Base-by-base conservation (phyloP, 2,797 vertebrate species). In the Pelobates cultripes region DNA sequence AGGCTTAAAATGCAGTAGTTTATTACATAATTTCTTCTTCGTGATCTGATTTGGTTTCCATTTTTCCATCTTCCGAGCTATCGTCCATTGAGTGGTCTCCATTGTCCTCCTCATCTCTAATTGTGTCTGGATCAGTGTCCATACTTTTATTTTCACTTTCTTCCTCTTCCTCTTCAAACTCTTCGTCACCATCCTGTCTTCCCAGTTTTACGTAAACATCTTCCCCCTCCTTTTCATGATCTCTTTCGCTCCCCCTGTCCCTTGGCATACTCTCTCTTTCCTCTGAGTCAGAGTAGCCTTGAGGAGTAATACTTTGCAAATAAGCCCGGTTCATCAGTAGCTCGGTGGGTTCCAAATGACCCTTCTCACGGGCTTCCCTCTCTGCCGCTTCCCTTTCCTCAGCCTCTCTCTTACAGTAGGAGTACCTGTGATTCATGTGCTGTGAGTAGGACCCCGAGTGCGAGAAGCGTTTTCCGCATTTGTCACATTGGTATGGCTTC, bases 381-480 rank as follows among this genome's bases (percentile, higher is more conserved):
- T 99, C 97, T 0, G 97, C 97, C 0, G 97, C 97, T 93, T 99
- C 97, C 84, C 97, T 94, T 93, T 99, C 97, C 92, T 99, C 97
- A 0, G 97, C 97, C 92, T 98, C 97, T 86, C 97, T 91, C 92
- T 99, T 99, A 95, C 98, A 99, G 95, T 99, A 99, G 86, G 98
- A 99, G 92, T 99, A 99, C 90, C 98, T 96, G 95, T 99, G 98
- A 91, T 99, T 99, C 97, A 99, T 99, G 94, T 99, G 98, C 94
- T 99, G 97, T 1, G 97, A 99, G 92, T 99, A 98, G 44, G 97
- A 99, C 88, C 98, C 98, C 14, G 98, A 99, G 92, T 99, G 98
- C 0, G 98, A 99, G 94, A 99, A 99, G 87, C 98, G 94, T 88
- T 99, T 99, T 85, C 97, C 97, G 12, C 97, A 99, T 90, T 99